Percentiles rank a stretch among this genome's conserved stretches.
Conservation (phyloP, 2,113 vertebrate genomes). For the Phoxinus phoxinus region DNA sequence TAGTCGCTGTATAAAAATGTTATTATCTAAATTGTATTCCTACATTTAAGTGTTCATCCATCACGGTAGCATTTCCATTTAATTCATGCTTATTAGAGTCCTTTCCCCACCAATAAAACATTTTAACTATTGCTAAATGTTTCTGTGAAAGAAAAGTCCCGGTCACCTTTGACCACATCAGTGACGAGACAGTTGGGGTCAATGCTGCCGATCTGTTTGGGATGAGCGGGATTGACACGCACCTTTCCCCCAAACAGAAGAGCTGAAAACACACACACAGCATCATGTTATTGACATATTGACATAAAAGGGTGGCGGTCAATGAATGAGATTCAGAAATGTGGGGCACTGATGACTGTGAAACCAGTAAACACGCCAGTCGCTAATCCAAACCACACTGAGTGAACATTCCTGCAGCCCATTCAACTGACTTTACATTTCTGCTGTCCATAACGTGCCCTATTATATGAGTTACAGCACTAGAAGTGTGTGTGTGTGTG, state of each 20-base stretch:
- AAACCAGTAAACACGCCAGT: neutral
- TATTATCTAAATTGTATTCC: neutral
- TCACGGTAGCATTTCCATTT: neutral
- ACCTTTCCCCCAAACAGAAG: conserved; percentile 92
- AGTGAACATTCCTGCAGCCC: neutral
- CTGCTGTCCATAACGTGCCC: neutral
- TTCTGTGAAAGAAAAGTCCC: neutral
- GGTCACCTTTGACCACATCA: conserved; percentile 90
- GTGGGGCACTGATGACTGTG: neutral
- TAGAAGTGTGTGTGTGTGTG: neutral
- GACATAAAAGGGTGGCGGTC: neutral
- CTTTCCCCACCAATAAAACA: neutral
- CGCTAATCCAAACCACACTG: neutral
- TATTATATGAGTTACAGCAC: neutral
- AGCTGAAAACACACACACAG: conserved; percentile 70
- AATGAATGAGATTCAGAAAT: neutral
- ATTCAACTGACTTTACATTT: neutral
- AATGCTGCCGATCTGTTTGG: conserved; percentile 97
- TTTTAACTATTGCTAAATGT: neutral
- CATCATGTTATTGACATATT: neutral
- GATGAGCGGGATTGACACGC: conserved; percentile 89
- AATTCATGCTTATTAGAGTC: neutral
- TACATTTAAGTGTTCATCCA: neutral
- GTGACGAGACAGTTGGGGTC: conserved; percentile 89
- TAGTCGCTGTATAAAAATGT: neutral